Conservation (phyloP, 2,888 invertebrate species). For the Urechis unicinctus region DNA sequence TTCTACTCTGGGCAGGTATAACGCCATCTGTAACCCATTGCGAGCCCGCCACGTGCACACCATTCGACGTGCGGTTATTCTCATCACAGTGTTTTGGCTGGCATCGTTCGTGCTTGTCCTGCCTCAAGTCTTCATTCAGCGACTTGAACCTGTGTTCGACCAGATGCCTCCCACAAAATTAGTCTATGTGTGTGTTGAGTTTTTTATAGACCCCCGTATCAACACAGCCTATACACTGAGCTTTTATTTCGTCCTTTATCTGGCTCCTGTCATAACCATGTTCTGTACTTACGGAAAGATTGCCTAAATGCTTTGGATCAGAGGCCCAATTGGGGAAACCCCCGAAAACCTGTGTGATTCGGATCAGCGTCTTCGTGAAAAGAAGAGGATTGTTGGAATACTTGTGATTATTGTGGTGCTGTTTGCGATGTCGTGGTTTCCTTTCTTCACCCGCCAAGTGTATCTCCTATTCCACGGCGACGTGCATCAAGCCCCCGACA, state of each 20-base stretch:
- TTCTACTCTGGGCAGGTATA: too few relatives aligned
- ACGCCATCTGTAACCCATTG: slow-evolving; percentile 31
- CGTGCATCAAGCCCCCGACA: slow-evolving; percentile 3
- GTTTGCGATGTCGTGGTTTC: slow-evolving; percentile 34
- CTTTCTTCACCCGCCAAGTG: slow-evolving; percentile 27
- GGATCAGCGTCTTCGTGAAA: slow-evolving; percentile 24
- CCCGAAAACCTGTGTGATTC: slow-evolving; percentile 22
- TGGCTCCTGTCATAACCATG: slow-evolving; percentile 29
- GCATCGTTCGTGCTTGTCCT: slow-evolving; percentile 23
- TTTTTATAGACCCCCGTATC: slow-evolving; percentile 19
- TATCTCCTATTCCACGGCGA: slow-evolving; percentile 21
- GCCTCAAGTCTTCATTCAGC: slow-evolving; percentile 30
- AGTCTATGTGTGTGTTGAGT: slow-evolving; percentile 27
- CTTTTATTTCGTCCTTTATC: slow-evolving; percentile 25
- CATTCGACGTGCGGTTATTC: slow-evolving; percentile 22
- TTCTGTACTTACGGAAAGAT: slow-evolving; percentile 28
- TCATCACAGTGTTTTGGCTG: slow-evolving; percentile 26
- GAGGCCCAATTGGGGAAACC: slow-evolving; percentile 29
- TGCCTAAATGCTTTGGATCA: slow-evolving; percentile 29
- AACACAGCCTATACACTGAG: slow-evolving; percentile 22
- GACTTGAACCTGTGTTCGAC: slow-evolving; percentile 21
- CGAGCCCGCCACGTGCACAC: slow-evolving; percentile 27
- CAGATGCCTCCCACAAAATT: slow-evolving; percentile 6
- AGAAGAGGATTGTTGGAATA: slow-evolving; percentile 31
- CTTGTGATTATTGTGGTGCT: slow-evolving; percentile 29